phyloP scores from a whole-genome alignment of 1,140 invertebrate species.

The Mactra quadrangularis region DNA sequence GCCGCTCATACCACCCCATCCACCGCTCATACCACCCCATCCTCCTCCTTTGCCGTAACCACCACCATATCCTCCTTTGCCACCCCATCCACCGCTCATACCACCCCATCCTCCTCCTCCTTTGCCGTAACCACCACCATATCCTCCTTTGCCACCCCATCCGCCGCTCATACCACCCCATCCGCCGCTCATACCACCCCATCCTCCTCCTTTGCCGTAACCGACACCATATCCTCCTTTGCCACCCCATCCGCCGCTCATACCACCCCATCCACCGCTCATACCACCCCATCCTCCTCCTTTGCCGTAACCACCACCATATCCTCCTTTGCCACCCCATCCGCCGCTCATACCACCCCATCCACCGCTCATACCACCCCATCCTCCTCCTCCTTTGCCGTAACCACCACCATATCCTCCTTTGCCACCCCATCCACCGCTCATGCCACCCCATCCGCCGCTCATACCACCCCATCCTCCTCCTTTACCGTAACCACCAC shows the following conservation, averaged over 20 bases:
- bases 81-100: neutral
- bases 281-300: too few species aligned
- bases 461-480: neutral
- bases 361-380: too few species aligned
- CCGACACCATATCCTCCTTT: neutral
- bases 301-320: neutral
- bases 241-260: neutral
- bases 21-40: too few species aligned
- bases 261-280: slow-evolving; percentile 1
- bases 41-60: too few species aligned
- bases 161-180: neutral
- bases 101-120: neutral
- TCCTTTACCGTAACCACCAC: neutral
- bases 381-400: too few species aligned
- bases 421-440: neutral
- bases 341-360: too few species aligned
- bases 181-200: neutral
- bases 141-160: neutral
- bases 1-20: too few species aligned
- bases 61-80: too few species aligned
- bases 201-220: neutral
- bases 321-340: neutral
- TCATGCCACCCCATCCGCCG: neutral
- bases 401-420: neutral
- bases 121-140: slow-evolving; percentile 7